Conservation (phyloP, 1,140 invertebrate species). For the Danaus melanippus region DNA sequence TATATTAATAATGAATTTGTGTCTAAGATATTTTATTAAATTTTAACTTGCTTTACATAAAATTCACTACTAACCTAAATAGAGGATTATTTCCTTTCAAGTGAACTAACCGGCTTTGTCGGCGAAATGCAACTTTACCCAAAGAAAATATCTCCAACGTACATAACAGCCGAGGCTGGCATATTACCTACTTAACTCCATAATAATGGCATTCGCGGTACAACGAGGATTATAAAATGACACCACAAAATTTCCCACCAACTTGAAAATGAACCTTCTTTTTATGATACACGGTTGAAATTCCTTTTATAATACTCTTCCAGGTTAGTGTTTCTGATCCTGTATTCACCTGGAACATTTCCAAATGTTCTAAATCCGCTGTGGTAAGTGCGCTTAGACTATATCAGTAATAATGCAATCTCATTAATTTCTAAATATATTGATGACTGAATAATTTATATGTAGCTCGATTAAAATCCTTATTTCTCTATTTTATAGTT, state of each 20-base stretch:
- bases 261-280: constrained; percentile 6
- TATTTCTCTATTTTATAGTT: neutral
- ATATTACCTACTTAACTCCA: constrained; percentile 26
- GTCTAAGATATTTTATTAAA: no score
- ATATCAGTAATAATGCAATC: constrained; percentile 23
- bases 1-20: no score
- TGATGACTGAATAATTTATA: constrained; percentile 2
- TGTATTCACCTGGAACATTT: constrained; percentile 24
- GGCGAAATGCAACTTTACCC: constrained; percentile 21
- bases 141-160: constrained; percentile 23
- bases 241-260: neutral
- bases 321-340: constrained; percentile 9
- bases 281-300: neutral
- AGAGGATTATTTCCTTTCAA: constrained; percentile 22
- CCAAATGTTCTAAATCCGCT: constrained; percentile 27
- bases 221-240: constrained; percentile 10
- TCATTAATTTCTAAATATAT: constrained; percentile 26
- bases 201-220: constrained; percentile 28
- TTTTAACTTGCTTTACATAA: constrained; percentile 7
- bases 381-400: constrained; percentile 21
- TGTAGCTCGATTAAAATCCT: neutral
- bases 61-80: constrained; percentile 20
- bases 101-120: constrained; percentile 22
- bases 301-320: constrained; percentile 1
- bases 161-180: constrained; percentile 21